A percentile compares a stretch with the other conserved stretches of the same genome.
Evolutionary conservation across 2,888 invertebrate genomes (phyloP).

Genomic region (Biston stratarius): DNA sequence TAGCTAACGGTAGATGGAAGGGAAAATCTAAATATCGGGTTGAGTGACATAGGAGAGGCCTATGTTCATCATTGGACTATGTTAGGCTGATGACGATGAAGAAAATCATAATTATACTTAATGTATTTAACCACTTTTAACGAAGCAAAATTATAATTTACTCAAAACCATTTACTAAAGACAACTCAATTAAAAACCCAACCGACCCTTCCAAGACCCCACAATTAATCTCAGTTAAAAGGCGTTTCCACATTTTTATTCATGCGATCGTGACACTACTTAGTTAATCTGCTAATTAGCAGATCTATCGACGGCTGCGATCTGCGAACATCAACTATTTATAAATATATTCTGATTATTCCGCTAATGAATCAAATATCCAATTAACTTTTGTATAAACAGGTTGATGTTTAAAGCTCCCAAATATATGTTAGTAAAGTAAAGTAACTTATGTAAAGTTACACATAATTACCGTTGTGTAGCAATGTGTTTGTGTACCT

Average conservation of each 20-base stretch:
- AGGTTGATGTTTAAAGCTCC: conserved; percentile 27
- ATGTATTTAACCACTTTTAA: too few relatives aligned
- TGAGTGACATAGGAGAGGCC: too few relatives aligned
- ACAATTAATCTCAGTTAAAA: conserved; percentile 18
- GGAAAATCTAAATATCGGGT: too few relatives aligned
- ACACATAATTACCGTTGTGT: too few relatives aligned
- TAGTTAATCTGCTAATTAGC: conserved; percentile 35
- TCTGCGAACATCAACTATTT: conserved; percentile 39
- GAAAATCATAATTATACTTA: too few relatives aligned
- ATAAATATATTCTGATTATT: conserved; percentile 30
- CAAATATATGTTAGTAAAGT: too few relatives aligned
- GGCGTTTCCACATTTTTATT: conserved; percentile 17
- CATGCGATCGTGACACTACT: conserved; percentile 22
- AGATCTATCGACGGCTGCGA: conserved; percentile 27
- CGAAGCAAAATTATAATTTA: not conserved
- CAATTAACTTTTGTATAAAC: conserved; percentile 33
- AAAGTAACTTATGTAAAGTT: too few relatives aligned
- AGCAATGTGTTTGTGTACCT: too few relatives aligned
- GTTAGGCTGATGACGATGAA: too few relatives aligned
- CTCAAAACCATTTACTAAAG: not conserved
- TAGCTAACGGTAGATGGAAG: too few relatives aligned
- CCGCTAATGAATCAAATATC: conserved; percentile 42
- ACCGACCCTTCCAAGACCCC: conserved; percentile 10
- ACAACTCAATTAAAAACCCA: not conserved
- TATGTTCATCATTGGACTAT: too few relatives aligned